These are phyloP conservation scores for Calypte anna DNA, from an alignment of 2,113 vertebrate genomes.

Conservation along the genomic window DNA sequence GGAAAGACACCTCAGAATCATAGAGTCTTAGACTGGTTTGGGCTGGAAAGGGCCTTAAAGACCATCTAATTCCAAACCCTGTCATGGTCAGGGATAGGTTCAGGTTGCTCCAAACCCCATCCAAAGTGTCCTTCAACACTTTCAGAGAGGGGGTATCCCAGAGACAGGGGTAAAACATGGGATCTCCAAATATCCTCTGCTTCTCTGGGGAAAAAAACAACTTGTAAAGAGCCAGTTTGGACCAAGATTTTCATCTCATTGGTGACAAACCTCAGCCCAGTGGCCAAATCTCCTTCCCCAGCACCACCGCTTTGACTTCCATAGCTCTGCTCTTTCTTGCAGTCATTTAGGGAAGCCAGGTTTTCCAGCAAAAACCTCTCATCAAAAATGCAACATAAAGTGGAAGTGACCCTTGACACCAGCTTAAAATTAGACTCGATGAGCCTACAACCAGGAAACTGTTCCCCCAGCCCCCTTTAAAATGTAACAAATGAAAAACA, in stretches of 20 bases:
- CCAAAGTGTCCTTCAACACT: no score
- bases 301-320: accelerated
- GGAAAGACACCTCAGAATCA: neutral
- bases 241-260: neutral
- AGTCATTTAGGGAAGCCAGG: neutral
- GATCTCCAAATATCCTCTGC: neutral
- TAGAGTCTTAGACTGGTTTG: no score
- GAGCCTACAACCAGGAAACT: constrained; percentile 45
- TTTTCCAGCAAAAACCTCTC: neutral
- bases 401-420: constrained; percentile 58
- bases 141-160: neutral
- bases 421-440: constrained; percentile 45
- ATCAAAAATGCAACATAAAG: constrained; percentile 54
- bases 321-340: neutral
- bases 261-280: neutral
- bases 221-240: neutral
- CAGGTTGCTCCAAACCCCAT: no score
- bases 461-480: neutral
- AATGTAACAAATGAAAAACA: constrained; percentile 64
- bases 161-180: neutral
- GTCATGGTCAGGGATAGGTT: no score
- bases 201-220: neutral
- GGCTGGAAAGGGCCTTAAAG: no score
- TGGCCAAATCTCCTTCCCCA: neutral
- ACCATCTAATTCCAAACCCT: no score